Conservation (phyloP, 53 echinoderm and acorn worm genomes). For the Pentamera pediparva region DNA sequence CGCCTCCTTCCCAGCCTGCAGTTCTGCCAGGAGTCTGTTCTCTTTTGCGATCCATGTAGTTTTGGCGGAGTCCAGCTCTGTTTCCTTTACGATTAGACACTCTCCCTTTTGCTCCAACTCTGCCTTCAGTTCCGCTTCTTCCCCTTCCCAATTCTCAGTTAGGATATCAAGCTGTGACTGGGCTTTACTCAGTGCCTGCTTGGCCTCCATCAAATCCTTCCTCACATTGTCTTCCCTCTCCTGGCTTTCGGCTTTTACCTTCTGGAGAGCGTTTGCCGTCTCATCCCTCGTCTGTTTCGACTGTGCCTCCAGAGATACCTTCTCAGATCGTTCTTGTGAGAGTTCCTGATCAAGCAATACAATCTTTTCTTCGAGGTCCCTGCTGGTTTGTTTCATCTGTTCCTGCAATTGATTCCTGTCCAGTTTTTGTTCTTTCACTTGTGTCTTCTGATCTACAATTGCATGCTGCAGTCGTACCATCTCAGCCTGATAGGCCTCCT, state of each 20-base stretch:
- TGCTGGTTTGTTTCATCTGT: no score
- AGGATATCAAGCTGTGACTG: conserved; percentile 8
- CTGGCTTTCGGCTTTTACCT: neutral
- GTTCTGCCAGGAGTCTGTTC: neutral
- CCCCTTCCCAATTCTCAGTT: neutral
- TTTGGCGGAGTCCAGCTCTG: neutral
- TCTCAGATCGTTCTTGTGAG: conserved; percentile 7
- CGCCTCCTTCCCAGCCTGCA: neutral
- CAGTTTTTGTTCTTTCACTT: neutral
- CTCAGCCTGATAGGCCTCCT: neutral
- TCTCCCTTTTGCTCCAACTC: neutral
- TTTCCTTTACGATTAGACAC: neutral
- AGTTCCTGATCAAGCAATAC: no score
- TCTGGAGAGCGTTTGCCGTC: neutral
- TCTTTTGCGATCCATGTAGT: neutral
- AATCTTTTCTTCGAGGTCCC: no score
- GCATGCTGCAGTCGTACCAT: neutral
- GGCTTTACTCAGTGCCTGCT: neutral
- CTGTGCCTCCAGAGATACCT: neutral
- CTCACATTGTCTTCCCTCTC: conserved; percentile 20
- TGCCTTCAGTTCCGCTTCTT: neutral
- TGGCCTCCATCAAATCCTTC: conserved; percentile 5
- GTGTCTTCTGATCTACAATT: neutral
- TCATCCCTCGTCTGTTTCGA: no score
- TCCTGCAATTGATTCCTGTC: neutral